A percentile compares a stretch with the other conserved stretches of the same genome.
phyloP scores from a whole-genome alignment of 2,113 vertebrate species.

The Phylloscopus whistleri region DNA sequence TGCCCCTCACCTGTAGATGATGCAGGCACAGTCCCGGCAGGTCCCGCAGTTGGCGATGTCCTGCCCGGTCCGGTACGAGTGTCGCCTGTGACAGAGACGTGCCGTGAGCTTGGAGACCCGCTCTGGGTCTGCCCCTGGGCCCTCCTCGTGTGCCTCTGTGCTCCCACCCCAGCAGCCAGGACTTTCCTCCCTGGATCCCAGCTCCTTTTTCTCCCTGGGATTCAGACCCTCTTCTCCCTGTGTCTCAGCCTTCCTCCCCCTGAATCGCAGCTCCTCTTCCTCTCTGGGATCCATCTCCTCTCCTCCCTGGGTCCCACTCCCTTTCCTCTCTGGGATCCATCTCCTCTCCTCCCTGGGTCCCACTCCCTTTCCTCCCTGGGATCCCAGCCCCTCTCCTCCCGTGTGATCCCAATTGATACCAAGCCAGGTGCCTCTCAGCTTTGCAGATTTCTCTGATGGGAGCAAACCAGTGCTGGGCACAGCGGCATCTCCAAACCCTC shows the following conservation, averaged over 20 bases:
- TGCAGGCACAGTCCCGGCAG: constrained; percentile 87
- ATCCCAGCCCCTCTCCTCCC: not conserved
- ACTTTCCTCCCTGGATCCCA: not conserved
- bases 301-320: not conserved
- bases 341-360: not conserved
- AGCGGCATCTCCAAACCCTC: not conserved
- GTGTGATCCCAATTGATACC: not conserved
- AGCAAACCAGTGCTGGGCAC: not conserved
- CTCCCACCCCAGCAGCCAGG: not conserved
- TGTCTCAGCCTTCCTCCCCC: not conserved
- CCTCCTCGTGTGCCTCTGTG: not conserved
- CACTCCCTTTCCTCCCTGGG: not conserved
- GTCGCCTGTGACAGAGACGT: constrained; percentile 70
- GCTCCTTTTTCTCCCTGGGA: not conserved
- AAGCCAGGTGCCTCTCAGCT: not conserved
- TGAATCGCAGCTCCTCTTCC: not conserved
- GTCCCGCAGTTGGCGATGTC: constrained; percentile 89
- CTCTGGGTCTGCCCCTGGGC: rapidly evolving
- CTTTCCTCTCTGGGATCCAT: not conserved
- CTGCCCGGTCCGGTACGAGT: constrained; percentile 84
- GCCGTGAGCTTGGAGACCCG: not conserved
- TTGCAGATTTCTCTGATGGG: not conserved
- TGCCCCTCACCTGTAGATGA: constrained; percentile 84
- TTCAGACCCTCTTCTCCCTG: not conserved
- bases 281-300: not conserved